Conservation (phyloP, 30 jellyfish, hydroid and myxozoan genomes). For the Aurelia sp. region DNA sequence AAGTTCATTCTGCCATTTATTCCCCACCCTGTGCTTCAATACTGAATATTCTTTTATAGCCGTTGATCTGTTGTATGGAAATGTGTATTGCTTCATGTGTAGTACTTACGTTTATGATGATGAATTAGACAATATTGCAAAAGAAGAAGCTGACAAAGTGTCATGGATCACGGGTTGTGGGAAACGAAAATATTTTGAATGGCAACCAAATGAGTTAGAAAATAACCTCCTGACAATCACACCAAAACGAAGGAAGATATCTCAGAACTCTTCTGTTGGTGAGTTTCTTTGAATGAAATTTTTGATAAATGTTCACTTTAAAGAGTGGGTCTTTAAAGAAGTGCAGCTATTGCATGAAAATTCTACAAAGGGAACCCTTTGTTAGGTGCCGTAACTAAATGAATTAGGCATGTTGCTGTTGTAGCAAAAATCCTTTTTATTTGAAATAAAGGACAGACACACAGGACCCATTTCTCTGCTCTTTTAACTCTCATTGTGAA, state of each 20-base stretch:
- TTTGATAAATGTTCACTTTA: no score
- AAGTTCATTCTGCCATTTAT: no score
- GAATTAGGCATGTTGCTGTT: no score
- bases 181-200: conserved; percentile 75
- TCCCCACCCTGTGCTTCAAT: no score
- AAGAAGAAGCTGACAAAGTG: conserved; percentile 81
- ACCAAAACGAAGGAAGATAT: conserved; percentile 63
- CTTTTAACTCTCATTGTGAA: no score
- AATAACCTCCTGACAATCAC: conserved; percentile 63
- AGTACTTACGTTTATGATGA: conserved; percentile 86
- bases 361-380: no score
- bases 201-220: conserved; percentile 87
- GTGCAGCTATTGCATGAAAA: no score
- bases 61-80: conserved; percentile 86
- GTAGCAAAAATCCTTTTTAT: no score
- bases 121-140: conserved; percentile 77
- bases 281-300: not conserved
- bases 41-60: conserved; percentile 35
- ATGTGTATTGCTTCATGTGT: conserved; percentile 80
- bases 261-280: conserved; percentile 74
- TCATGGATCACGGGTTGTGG: conserved; percentile 77
- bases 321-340: no score
- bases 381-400: no score
- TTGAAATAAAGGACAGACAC: no score
- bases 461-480: no score